These are phyloP conservation scores for Cepaea nemoralis DNA, from an alignment of 1,140 invertebrate species.

Conservation along the genomic window DNA sequence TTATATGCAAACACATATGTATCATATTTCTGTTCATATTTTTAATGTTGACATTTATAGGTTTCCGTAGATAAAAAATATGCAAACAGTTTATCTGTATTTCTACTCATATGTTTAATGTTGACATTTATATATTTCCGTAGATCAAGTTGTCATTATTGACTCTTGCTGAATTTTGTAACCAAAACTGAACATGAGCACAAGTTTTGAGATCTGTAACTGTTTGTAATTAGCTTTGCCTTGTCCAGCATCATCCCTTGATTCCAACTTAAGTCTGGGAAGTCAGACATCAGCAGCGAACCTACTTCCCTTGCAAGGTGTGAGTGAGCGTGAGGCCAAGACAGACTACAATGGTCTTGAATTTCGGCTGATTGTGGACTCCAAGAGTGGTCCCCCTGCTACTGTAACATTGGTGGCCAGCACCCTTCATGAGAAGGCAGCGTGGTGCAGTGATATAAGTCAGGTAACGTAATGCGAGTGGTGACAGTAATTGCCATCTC, in stretches of 20 bases:
- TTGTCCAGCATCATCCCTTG: conserved; percentile 64
- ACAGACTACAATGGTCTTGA: conserved; percentile 83
- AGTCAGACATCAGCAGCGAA: conserved; percentile 61
- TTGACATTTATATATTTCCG: no score
- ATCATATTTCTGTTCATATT: no score
- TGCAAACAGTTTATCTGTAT: no score
- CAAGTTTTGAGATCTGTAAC: neutral
- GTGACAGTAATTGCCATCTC: no score
- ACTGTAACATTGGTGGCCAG: conserved; percentile 85
- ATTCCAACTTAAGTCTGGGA: conserved; percentile 64
- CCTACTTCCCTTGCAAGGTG: conserved; percentile 51
- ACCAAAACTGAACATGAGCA: no score
- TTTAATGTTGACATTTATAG: no score
- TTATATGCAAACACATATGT: no score
- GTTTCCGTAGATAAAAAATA: no score
- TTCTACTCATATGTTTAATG: no score
- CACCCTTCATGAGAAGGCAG: conserved; percentile 89
- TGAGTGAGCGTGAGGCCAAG: conserved; percentile 56
- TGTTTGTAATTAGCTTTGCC: conserved; percentile 6
- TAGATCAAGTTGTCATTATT: no score
- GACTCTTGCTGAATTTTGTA: no score
- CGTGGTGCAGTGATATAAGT: conserved; percentile 93
- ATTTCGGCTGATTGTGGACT: conserved; percentile 84
- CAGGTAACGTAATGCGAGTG: conserved; percentile 77
- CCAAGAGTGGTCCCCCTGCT: conserved; percentile 75